phyloP scores from a whole-genome alignment of 2,797 vertebrate genomes.

The Spheniscus humboldti region DNA sequence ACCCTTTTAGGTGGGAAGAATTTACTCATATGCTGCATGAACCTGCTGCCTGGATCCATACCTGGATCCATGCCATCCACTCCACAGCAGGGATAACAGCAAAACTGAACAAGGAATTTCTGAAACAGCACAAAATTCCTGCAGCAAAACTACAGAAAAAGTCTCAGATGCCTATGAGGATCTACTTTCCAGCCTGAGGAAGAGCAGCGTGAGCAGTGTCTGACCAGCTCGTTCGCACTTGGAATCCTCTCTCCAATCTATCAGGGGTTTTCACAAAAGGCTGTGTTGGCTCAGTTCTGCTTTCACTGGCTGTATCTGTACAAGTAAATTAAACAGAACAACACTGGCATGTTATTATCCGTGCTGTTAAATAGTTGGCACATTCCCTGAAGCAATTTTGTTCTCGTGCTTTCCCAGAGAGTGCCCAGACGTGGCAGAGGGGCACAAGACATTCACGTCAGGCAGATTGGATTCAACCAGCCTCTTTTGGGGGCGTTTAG shows the following conservation, averaged over 20 bases:
- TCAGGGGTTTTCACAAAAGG: background rate
- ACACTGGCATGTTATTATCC: background rate
- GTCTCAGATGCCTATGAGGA: background rate
- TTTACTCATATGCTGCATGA: background rate
- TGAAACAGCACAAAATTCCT: background rate
- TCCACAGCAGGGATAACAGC: background rate
- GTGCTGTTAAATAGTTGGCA: background rate
- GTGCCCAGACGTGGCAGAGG: background rate
- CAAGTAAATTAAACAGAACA: background rate
- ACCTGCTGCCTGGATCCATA: background rate
- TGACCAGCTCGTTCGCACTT: background rate
- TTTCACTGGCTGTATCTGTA: background rate
- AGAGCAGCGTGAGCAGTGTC: background rate
- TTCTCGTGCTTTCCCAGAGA: background rate
- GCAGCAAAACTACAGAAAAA: background rate
- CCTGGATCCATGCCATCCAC: too few species aligned
- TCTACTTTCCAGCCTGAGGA: background rate
- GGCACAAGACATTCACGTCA: background rate
- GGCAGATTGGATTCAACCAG: background rate
- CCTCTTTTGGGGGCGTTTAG: background rate
- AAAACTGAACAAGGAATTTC: background rate
- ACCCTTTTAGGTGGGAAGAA: background rate
- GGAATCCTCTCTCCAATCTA: background rate
- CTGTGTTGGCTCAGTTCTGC: background rate
- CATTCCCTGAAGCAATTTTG: background rate